Base-by-base conservation (phyloP, 2,888 invertebrate species). In the Tiphia femorata region DNA sequence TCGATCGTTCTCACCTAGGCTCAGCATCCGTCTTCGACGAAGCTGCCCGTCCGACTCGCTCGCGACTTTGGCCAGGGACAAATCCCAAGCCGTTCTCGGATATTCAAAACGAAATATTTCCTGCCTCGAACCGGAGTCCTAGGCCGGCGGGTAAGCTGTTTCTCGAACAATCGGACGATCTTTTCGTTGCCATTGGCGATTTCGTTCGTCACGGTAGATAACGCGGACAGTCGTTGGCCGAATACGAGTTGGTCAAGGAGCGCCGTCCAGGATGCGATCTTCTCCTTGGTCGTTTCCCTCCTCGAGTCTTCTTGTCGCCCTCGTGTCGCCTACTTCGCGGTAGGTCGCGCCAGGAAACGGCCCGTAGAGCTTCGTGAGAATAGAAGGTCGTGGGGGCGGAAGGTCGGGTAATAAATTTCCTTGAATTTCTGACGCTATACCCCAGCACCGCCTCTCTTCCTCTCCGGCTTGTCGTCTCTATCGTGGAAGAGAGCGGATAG, bases 331-430 rank as follows among this genome's bases (percentile, higher is more conserved):
- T 41, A 33, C 37, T 55, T 58, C 38, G 56, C 16, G 43, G 19
- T 42, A 47, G 54, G 53, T 46, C 56, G 54, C 5, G 17, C 5
- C 41, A 44, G 54, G 60, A 58, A 63, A 58, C 64, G 42, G 43
- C 19, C 52, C 54, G 42, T 47, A 37, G 56, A 46, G 50, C 52
- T 52, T 38, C 48, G 46, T 50, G 50, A 64, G 65, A 61, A 70
- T 59, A 58, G 48, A 59, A 55, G 65, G 50, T 60, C 51, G 53
- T 50, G 54, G 58, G 40, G 54, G 57, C 63, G 67, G 69, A 72
- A 70, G 70, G 57, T 62, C 54, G 53, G 33, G 51, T 54, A 54
- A 73, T 75, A 73, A 75, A 75, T 74, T 68, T 19, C 60, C 48
- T 25, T 43, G 38, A 58, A 62, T 72, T 72, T 69, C 68, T 64